Percentiles rank a stretch among this genome's conserved stretches.
Evolutionary conservation across 2,888 invertebrate species (phyloP).

Genomic region (Adelognathus sp.): DNA sequence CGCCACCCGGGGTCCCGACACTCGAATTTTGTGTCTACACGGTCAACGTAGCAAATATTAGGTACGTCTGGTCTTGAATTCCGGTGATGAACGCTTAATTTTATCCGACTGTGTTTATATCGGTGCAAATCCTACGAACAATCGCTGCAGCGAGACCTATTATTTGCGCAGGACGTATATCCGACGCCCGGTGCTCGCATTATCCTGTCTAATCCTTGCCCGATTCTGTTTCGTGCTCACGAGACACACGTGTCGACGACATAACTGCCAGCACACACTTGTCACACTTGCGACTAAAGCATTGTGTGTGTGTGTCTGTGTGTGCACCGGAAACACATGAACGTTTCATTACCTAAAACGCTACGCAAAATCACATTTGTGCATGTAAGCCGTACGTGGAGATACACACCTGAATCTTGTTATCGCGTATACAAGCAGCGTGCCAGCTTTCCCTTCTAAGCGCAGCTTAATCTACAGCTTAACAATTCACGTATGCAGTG

Average conservation of each 20-base stretch:
- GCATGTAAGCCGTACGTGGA: slow-evolving; percentile 36
- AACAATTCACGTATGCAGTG: neutral
- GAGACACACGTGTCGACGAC: slow-evolving; percentile 28
- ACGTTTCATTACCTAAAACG: slow-evolving; percentile 19
- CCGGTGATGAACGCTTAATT: neutral
- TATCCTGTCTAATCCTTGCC: slow-evolving; percentile 42
- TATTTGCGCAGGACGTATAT: neutral
- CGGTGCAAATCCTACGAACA: neutral
- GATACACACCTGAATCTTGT: slow-evolving; percentile 57
- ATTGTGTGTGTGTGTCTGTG: neutral
- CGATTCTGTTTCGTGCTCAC: slow-evolving; percentile 32
- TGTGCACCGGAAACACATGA: neutral
- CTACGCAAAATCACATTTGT: slow-evolving; percentile 37
- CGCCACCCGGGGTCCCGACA: neutral
- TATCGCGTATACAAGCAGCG: slow-evolving; percentile 47
- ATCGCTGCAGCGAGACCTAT: neutral
- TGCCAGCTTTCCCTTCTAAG: slow-evolving; percentile 45
- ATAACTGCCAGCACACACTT: slow-evolving; percentile 1
- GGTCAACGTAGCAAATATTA: neutral
- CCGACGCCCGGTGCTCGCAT: slow-evolving; percentile 29
- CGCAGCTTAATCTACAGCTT: slow-evolving; percentile 36
- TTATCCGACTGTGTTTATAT: neutral
- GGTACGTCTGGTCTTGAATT: neutral
- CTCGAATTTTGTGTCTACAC: neutral
- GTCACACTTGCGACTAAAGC: neutral